Base-by-base conservation (phyloP, 2,113 vertebrate genomes). In the Centropristis striata region DNA sequence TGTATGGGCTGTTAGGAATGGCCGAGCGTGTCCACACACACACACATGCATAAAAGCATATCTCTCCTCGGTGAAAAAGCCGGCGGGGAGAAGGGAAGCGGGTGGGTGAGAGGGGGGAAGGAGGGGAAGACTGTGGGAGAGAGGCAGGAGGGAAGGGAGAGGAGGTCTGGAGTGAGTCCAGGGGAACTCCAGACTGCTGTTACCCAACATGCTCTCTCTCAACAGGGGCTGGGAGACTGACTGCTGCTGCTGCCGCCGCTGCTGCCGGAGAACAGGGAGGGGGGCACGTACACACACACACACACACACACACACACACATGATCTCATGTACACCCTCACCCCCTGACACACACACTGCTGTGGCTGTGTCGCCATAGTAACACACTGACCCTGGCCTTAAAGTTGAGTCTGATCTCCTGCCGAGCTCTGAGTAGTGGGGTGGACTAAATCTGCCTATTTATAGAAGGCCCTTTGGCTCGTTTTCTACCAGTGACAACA, bases 151-250 rank as follows among this genome's bases (percentile, higher is more conserved):
- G 80, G 86, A 87, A 87, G 85, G 85, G 86, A 90, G 85, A 88
- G 86, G 82, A 91, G 88, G 75, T 86, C 92, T 95, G 94, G 94
- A 94, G 58, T 12, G 13, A 72, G 72, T 92, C 93, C 94, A 95
- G 95, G 94, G 95, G 94, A 96, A 95, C 92, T 96, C 94, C 94
- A 93, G 90, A 81, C 86, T 88, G 87, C 84, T 88, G 86, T 94
- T 94, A 92, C 92, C 93, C 89, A 92, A 88, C 91, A 84, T 90
- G 81, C 88, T 88, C 86, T 86, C 74, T 81, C 78, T 81, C 88
- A 65, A 75, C 80, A 78, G 88, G 86, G 88, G 77, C 85, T 90
- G 88, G 68, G 85, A 90, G 86, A 77, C 72, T 59, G 59, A 44
- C 81, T 78, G 76, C 71, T 60, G 70, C 61, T 73, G 80, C 66